These are phyloP conservation scores for Sprattus sprattus DNA, from an alignment of 2,113 vertebrate genomes.

Conservation along the genomic window DNA sequence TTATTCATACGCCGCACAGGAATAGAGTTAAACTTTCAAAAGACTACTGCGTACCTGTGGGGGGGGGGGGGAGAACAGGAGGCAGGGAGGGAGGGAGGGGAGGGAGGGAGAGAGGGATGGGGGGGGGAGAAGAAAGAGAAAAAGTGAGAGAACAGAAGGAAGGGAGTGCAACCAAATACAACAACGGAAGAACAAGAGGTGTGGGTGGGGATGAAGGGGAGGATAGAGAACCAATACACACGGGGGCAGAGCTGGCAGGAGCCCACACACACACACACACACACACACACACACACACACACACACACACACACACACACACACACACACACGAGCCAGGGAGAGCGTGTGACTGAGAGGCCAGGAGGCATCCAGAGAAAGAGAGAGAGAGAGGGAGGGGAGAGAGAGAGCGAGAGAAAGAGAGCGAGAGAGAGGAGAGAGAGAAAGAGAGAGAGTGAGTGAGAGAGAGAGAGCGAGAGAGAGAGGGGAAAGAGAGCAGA, in stretches of 20 bases:
- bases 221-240: neutral
- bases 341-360: neutral
- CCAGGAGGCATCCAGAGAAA: neutral
- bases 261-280: conserved; percentile 22
- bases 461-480: neutral
- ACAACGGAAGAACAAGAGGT: neutral
- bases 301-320: neutral
- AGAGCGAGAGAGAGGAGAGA: neutral
- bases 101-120: conserved; percentile 34
- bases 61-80: conserved; percentile 27
- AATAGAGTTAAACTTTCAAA: conserved; percentile 77
- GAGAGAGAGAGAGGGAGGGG: neutral
- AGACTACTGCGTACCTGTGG: conserved; percentile 63
- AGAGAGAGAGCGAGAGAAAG: neutral
- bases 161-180: neutral
- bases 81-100: conserved; percentile 38
- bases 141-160: conserved; percentile 21
- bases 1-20: conserved; percentile 81
- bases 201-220: neutral
- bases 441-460: neutral
- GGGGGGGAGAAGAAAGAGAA: conserved; percentile 27
- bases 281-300: conserved; percentile 13
- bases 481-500: neutral
- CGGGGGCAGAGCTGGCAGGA: neutral
- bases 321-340: neutral